Evolutionary conservation across 2,113 vertebrate genomes (phyloP).

Genomic region (Ranitomeya imitator): DNA sequence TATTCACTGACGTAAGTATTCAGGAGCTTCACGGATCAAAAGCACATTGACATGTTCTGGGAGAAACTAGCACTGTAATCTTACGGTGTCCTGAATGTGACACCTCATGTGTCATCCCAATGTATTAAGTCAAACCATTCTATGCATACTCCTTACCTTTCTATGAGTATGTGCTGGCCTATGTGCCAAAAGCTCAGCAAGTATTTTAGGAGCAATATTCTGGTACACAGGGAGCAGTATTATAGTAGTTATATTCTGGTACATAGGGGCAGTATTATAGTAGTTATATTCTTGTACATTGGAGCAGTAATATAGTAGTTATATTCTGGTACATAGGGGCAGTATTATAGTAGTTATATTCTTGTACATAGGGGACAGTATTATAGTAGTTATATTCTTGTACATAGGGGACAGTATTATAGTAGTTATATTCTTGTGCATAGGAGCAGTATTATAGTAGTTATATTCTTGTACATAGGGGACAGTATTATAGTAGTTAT

Average conservation of each 20-base stretch:
- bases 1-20: not conserved
- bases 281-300: not conserved
- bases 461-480: not conserved
- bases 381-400: slow-evolving; percentile 6
- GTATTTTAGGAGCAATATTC: not conserved
- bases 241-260: slow-evolving; percentile 6
- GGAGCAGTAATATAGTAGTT: no score
- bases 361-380: not conserved
- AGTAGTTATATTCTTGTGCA: slow-evolving; percentile 6
- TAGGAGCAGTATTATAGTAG: slow-evolving; percentile 2
- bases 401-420: not conserved
- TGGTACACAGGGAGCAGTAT: not conserved
- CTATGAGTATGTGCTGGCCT: no score
- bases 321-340: no score
- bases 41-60: not conserved
- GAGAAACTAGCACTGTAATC: not conserved
- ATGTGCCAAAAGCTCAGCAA: no score
- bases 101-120: not conserved
- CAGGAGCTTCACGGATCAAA: not conserved
- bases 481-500: slow-evolving; percentile 2
- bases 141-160: no score
- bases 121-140: not conserved
- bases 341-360: no score
- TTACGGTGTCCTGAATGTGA: not conserved
- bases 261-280: not conserved